These are phyloP conservation scores for Tragulus kanchil DNA, from an alignment of 2,113 vertebrate species.

Conservation along the genomic window DNA sequence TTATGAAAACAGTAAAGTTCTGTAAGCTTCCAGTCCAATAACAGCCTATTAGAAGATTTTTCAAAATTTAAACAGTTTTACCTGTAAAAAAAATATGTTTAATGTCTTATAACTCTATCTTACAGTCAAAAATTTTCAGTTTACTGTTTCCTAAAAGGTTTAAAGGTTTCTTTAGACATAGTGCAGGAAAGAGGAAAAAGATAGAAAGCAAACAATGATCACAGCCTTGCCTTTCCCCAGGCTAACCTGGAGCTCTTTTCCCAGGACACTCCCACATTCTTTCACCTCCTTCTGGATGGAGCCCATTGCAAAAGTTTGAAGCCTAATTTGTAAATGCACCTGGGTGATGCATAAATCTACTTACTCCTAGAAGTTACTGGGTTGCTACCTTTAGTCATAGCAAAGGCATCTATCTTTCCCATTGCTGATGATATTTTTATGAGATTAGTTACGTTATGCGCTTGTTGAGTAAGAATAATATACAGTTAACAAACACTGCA, in stretches of 20 bases:
- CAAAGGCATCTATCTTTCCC: neutral
- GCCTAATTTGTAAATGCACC: neutral
- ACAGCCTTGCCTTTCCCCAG: neutral
- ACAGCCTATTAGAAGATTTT: neutral
- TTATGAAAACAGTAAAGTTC: neutral
- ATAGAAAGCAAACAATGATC: neutral
- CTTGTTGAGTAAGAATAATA: conserved; percentile 37
- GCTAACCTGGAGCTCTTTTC: neutral
- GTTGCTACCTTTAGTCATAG: neutral
- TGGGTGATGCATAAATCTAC: neutral
- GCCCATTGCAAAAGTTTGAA: neutral
- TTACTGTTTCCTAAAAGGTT: neutral
- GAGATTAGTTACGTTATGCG: neutral
- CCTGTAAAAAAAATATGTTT: neutral
- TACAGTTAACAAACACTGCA: neutral
- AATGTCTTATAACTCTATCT: neutral
- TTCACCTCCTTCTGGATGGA: neutral
- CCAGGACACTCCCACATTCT: neutral
- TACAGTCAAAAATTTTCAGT: neutral
- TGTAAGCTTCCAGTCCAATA: neutral
- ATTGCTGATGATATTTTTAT: neutral
- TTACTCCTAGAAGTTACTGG: neutral
- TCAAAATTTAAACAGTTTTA: conserved; percentile 27
- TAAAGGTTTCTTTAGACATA: neutral
- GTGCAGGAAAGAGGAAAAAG: neutral